phyloP scores from a whole-genome alignment of 2,113 vertebrate species.

The Alexandromys fortis region DNA sequence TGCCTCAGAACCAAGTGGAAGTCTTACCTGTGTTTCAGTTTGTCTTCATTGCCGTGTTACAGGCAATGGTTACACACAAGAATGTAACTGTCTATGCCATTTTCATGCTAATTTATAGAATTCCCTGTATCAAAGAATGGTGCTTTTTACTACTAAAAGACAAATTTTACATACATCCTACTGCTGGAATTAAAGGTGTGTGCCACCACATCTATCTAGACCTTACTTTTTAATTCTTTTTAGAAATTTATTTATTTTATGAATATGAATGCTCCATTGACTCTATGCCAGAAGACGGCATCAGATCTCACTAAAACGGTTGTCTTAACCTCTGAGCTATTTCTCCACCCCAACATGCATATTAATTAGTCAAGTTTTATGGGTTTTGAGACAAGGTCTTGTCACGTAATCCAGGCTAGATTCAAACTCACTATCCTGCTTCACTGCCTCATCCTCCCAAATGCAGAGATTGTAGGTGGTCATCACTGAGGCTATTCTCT shows the following conservation, averaged over 20 bases:
- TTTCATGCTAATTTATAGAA: constrained; percentile 49
- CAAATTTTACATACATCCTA: too few species aligned
- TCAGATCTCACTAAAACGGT: too few species aligned
- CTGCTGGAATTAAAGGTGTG: neutral
- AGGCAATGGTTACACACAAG: neutral
- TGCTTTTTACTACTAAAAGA: neutral
- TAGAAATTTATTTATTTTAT: too few species aligned
- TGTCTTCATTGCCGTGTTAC: constrained; percentile 36
- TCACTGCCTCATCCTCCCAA: neutral
- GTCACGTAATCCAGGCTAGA: neutral
- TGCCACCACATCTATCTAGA: neutral
- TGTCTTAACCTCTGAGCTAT: too few species aligned
- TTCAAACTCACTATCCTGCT: neutral
- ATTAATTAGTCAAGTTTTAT: neutral
- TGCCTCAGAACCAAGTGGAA: neutral
- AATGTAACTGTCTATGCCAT: neutral
- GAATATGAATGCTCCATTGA: too few species aligned
- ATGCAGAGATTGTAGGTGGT: too few species aligned
- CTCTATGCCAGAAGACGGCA: too few species aligned
- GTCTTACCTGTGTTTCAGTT: neutral
- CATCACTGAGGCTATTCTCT: neutral
- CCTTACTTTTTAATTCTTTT: too few species aligned
- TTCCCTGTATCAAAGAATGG: neutral
- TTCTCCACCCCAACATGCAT: neutral
- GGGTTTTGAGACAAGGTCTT: neutral